phyloP scores from a whole-genome alignment of 2,888 invertebrate genomes.

The Drosophila vallismaia region DNA sequence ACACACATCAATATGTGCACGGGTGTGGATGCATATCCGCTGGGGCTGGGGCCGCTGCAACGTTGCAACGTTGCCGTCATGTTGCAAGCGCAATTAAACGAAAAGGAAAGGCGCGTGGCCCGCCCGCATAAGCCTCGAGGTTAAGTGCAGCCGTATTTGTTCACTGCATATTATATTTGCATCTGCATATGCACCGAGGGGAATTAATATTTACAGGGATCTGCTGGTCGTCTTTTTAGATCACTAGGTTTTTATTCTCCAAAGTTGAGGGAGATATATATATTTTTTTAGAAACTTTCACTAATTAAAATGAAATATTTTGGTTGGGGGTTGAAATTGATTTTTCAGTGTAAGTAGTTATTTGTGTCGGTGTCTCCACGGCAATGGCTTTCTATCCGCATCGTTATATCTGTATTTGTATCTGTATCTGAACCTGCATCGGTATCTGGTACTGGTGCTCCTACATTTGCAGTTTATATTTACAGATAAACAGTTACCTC shows the following conservation, averaged over 20 bases:
- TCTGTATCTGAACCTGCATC: conserved; percentile 17
- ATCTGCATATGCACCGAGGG: not conserved
- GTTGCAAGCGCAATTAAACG: conserved; percentile 71
- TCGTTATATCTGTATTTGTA: conserved; percentile 10
- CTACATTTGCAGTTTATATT: conserved; percentile 49
- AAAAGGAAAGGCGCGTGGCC: conserved; percentile 59
- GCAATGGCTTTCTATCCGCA: conserved; percentile 11
- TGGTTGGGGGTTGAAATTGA: too few species aligned
- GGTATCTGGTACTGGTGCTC: conserved; percentile 20
- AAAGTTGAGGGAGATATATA: not conserved
- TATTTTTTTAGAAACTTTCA: not conserved
- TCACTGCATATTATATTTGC: conserved; percentile 27
- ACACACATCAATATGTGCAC: conserved; percentile 15
- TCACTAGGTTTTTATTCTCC: not conserved
- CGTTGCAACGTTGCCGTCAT: conserved; percentile 32
- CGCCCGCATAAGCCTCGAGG: conserved; percentile 24
- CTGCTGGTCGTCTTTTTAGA: not conserved
- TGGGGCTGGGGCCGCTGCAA: not conserved
- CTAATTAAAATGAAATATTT: not conserved
- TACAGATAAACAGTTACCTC: conserved; percentile 48
- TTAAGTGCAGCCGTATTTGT: conserved; percentile 49
- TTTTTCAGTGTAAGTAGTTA: conserved; percentile 4
- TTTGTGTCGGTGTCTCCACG: conserved; percentile 12
- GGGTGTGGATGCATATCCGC: conserved; percentile 32
- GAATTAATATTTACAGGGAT: not conserved